These are phyloP conservation scores for Cryptocheilus praepositus DNA, from an alignment of 2,888 invertebrate species.

Conservation along the genomic window DNA sequence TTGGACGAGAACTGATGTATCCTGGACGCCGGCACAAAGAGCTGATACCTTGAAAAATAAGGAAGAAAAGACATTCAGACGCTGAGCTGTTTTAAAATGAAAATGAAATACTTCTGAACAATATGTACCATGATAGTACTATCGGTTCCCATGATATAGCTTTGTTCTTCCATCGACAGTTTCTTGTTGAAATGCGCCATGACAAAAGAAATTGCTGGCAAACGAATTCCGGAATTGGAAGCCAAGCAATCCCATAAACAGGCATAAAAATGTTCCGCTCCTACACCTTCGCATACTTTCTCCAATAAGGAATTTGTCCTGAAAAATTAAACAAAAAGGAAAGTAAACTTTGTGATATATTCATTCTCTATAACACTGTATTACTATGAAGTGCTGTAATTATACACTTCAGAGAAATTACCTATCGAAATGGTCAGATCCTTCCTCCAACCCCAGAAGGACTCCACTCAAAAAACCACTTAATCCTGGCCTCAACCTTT, in stretches of 20 bases:
- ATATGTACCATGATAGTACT: slow-evolving; percentile 84
- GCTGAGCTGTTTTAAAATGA: too few relatives aligned
- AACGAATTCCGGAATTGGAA: slow-evolving; percentile 86
- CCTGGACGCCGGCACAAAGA: slow-evolving; percentile 87
- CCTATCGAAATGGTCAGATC: slow-evolving; percentile 89
- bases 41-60: slow-evolving; percentile 80
- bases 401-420: too few relatives aligned
- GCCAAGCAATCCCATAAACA: slow-evolving; percentile 92
- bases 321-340: slow-evolving; percentile 42
- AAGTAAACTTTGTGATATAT: too few relatives aligned
- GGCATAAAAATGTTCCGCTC: slow-evolving; percentile 87
- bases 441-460: slow-evolving; percentile 90
- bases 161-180: slow-evolving; percentile 87
- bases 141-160: slow-evolving; percentile 89
- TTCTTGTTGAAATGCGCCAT: slow-evolving; percentile 88
- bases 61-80: slow-evolving; percentile 6
- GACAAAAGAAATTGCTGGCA: slow-evolving; percentile 89
- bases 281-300: slow-evolving; percentile 86
- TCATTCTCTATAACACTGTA: too few relatives aligned
- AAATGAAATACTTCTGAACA: background rate
- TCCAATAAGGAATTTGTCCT: slow-evolving; percentile 81
- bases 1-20: slow-evolving; percentile 88
- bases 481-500: slow-evolving; percentile 85
- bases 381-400: too few relatives aligned
- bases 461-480: slow-evolving; percentile 93